These are phyloP conservation scores for Orchestia grillus DNA, from an alignment of 1,140 invertebrate genomes.

Conservation along the genomic window DNA sequence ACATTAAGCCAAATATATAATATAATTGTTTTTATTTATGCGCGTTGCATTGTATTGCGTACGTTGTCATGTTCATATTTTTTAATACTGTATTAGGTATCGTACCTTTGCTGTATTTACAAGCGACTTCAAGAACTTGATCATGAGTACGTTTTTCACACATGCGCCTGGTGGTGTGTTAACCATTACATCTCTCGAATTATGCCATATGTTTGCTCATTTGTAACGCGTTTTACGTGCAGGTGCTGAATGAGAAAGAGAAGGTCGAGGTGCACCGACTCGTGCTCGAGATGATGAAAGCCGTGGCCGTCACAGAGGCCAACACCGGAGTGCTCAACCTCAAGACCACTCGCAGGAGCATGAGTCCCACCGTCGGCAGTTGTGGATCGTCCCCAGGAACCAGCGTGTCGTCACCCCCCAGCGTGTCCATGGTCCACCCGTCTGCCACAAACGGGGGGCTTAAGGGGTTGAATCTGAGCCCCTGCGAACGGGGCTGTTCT, in stretches of 20 bases:
- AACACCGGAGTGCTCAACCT: constrained; percentile 67
- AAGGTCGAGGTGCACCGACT: constrained; percentile 67
- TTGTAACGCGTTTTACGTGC: not conserved
- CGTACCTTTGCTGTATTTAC: no score
- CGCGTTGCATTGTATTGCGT: not conserved
- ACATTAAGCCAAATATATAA: not conserved
- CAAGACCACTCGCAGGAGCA: constrained; percentile 60
- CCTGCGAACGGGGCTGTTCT: constrained; percentile 26
- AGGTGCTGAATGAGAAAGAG: constrained; percentile 66
- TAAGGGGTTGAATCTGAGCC: constrained; percentile 31
- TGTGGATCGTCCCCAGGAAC: constrained; percentile 9
- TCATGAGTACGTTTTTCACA: no score
- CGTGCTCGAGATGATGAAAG: constrained; percentile 68
- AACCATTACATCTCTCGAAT: not conserved
- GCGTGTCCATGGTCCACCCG: not conserved
- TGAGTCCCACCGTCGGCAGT: constrained; percentile 41
- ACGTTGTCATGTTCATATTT: not conserved
- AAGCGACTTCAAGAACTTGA: no score
- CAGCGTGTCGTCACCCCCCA: not conserved
- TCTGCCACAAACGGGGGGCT: not conserved
- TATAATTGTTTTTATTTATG: not conserved
- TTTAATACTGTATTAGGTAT: not conserved
- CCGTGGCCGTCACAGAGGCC: constrained; percentile 67
- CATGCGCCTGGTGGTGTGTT: not conserved
- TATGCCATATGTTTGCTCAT: no score